Evolutionary conservation across 2,113 vertebrate genomes (phyloP).

Genomic region (Triplophysa tibetana): DNA sequence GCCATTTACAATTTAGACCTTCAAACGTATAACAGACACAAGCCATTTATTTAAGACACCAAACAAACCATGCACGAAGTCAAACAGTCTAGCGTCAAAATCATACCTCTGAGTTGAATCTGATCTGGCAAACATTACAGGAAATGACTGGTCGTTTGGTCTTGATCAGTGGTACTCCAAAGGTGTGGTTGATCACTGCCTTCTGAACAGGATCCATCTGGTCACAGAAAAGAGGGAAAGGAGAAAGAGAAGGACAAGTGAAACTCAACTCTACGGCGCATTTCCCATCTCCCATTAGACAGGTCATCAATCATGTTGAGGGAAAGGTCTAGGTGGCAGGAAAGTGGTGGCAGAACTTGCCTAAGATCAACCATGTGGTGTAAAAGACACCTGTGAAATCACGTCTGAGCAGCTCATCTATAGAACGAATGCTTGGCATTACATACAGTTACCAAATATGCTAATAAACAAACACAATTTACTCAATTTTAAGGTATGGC

Average conservation of each 20-base stretch:
- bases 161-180: slow-evolving; percentile 85
- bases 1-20: background rate
- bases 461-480: slow-evolving; percentile 10
- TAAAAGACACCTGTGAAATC: slow-evolving; percentile 25
- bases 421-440: background rate
- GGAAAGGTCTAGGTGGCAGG: slow-evolving; percentile 27
- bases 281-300: slow-evolving; percentile 23
- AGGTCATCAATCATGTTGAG: slow-evolving; percentile 49
- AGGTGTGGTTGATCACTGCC: slow-evolving; percentile 88
- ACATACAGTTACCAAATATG: background rate
- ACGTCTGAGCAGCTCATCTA: slow-evolving; percentile 2
- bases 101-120: slow-evolving; percentile 92
- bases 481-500: background rate
- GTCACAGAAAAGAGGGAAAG: slow-evolving; percentile 23
- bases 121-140: slow-evolving; percentile 94
- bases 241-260: slow-evolving; percentile 40
- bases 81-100: background rate
- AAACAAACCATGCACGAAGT: slow-evolving; percentile 1
- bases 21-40: background rate
- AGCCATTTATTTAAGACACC: background rate
- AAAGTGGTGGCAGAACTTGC: slow-evolving; percentile 9
- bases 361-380: background rate
- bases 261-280: slow-evolving; percentile 28
- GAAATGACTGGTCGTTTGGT: slow-evolving; percentile 89
- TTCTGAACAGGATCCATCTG: slow-evolving; percentile 96